These are phyloP conservation scores for Phenganax marumi DNA, from an alignment of 92 coral and sea anemone species.

Conservation along the genomic window DNA sequence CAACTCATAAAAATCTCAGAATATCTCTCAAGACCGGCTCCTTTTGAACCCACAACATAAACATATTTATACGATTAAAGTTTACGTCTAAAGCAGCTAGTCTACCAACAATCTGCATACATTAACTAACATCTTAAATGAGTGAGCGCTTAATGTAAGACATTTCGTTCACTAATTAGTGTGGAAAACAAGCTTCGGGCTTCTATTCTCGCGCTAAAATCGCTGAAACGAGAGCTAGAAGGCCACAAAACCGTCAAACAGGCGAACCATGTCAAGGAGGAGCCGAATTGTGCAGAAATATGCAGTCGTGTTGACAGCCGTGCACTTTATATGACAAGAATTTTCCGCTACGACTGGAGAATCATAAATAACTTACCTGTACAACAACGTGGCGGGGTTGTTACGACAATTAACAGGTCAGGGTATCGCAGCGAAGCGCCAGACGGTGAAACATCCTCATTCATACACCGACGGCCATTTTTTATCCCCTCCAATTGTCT, in stretches of 20 bases:
- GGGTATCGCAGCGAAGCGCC: slow-evolving; percentile 17
- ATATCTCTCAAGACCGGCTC: no score
- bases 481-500: not conserved
- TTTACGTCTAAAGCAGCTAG: no score
- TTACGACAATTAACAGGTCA: slow-evolving; percentile 32
- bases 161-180: not conserved
- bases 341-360: slow-evolving; percentile 4
- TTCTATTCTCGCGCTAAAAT: not conserved
- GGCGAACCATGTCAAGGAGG: slow-evolving; percentile 22
- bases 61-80: no score
- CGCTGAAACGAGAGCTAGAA: not conserved
- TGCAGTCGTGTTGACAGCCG: slow-evolving; percentile 37
- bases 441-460: slow-evolving; percentile 10
- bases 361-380: slow-evolving; percentile 21
- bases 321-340: slow-evolving; percentile 18
- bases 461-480: slow-evolving; percentile 27
- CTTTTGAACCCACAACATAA: no score
- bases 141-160: not conserved
- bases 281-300: not conserved
- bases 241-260: not conserved
- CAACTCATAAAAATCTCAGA: no score
- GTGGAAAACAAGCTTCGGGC: not conserved
- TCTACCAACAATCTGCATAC: no score
- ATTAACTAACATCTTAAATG: not conserved
- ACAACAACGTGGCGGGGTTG: not conserved